Evolutionary conservation across 2,113 vertebrate species (phyloP).

Genomic region (Maccullochella peelii): DNA sequence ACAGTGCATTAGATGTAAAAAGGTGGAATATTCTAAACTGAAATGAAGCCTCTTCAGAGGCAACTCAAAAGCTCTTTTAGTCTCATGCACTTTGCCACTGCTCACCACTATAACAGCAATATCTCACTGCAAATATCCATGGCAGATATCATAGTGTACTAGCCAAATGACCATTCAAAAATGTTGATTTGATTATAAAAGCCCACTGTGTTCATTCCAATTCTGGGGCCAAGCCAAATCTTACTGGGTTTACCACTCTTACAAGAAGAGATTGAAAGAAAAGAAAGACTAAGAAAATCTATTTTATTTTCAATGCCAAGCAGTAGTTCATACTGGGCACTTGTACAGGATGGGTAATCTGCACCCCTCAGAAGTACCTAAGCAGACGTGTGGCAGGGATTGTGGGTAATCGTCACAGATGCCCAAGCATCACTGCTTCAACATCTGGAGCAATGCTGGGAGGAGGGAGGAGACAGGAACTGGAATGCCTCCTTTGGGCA

Average conservation of each 20-base stretch:
- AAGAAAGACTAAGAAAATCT: conserved; percentile 46
- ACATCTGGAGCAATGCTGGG: conserved; percentile 22
- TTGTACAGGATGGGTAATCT: conserved; percentile 34
- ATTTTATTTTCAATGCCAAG: conserved; percentile 57
- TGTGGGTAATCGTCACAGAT: conserved; percentile 1
- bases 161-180: conserved; percentile 38
- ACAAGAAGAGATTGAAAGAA: conserved; percentile 34
- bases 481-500: conserved; percentile 35
- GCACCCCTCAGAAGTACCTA: conserved; percentile 30
- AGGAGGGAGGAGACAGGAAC: conserved; percentile 43
- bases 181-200: conserved; percentile 42
- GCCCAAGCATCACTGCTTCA: conserved; percentile 30
- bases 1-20: conserved; percentile 26
- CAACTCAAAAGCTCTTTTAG: conserved; percentile 14
- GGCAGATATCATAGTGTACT: conserved; percentile 38
- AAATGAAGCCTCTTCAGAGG: neutral
- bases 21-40: conserved; percentile 12
- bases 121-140: conserved; percentile 9
- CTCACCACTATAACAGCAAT: conserved; percentile 28
- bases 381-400: conserved; percentile 28
- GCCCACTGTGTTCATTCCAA: conserved; percentile 66
- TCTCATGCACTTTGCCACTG: conserved; percentile 47
- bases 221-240: conserved; percentile 68
- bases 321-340: conserved; percentile 50
- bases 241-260: conserved; percentile 66